phyloP scores from a whole-genome alignment of 2,797 vertebrate species.

The Anas capensis region DNA sequence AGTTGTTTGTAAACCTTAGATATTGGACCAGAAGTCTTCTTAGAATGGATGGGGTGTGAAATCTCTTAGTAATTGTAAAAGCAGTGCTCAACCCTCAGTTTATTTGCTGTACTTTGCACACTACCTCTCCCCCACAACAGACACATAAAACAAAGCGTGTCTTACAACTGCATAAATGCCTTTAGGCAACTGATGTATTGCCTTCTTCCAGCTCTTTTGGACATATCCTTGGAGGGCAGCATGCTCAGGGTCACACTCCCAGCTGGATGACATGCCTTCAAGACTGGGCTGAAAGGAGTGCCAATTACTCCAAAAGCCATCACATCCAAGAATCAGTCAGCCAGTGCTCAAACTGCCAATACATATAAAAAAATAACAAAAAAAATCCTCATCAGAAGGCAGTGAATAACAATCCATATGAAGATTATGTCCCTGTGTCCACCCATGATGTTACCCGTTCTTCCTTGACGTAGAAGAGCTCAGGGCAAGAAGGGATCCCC shows the following conservation, averaged over 20 bases:
- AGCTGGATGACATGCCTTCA: neutral
- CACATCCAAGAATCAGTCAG: neutral
- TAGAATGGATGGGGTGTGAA: constrained; percentile 18
- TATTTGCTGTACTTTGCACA: neutral
- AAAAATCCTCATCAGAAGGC: neutral
- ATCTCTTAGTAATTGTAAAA: neutral
- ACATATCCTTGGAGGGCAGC: neutral
- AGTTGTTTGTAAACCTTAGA: neutral
- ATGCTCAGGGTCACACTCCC: neutral
- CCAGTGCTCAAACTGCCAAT: neutral
- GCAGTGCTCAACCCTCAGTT: neutral
- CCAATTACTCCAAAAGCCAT: neutral
- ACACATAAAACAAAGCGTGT: neutral
- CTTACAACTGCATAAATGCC: neutral
- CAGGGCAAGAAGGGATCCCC: neutral
- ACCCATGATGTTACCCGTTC: accelerated
- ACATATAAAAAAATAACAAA: neutral
- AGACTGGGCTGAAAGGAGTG: neutral
- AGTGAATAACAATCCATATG: neutral
- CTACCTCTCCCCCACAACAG: neutral
- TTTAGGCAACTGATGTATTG: neutral
- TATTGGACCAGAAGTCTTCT: neutral
- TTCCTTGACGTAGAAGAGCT: accelerated
- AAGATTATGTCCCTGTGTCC: accelerated
- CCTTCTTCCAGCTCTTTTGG: neutral